These are phyloP conservation scores for Hofmannophila pseudospretella DNA, from an alignment of 2,888 invertebrate species.

Conservation along the genomic window DNA sequence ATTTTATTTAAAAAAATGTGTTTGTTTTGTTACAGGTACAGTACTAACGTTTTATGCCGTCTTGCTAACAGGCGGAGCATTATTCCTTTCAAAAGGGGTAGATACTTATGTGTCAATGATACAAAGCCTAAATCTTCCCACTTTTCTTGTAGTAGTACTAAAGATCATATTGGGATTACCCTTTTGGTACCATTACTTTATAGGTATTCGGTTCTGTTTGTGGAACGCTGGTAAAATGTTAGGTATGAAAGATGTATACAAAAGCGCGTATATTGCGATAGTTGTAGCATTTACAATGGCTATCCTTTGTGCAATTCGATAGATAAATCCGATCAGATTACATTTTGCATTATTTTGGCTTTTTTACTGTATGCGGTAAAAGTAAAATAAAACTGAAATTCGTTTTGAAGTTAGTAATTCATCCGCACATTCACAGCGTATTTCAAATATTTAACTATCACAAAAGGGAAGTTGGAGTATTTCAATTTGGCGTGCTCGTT, in stretches of 20 bases:
- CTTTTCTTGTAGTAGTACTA: conserved; percentile 24
- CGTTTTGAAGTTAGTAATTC: no score
- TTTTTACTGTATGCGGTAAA: no score
- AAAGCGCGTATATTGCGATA: conserved; percentile 20
- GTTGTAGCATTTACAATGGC: background rate
- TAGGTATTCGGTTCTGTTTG: conserved; percentile 46
- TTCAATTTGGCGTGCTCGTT: no score
- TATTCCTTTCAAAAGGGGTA: conserved; percentile 52
- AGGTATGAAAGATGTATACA: conserved; percentile 31
- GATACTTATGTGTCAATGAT: conserved; percentile 52
- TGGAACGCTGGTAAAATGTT: conserved; percentile 44
- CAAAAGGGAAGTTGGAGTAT: no score
- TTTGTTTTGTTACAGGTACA: conserved; percentile 41
- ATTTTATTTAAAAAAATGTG: no score
- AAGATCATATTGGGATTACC: conserved; percentile 46
- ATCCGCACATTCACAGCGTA: no score
- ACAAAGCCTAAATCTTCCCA: conserved; percentile 46
- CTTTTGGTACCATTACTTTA: conserved; percentile 52
- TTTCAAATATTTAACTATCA: no score
- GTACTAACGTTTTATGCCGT: conserved; percentile 36
- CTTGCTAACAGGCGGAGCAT: conserved; percentile 34
- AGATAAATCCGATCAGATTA: no score
- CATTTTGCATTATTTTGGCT: no score
- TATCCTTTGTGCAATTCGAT: background rate
- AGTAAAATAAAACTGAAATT: no score